These are phyloP conservation scores for Esox niger DNA, from an alignment of 2,113 vertebrate species.

Conservation along the genomic window DNA sequence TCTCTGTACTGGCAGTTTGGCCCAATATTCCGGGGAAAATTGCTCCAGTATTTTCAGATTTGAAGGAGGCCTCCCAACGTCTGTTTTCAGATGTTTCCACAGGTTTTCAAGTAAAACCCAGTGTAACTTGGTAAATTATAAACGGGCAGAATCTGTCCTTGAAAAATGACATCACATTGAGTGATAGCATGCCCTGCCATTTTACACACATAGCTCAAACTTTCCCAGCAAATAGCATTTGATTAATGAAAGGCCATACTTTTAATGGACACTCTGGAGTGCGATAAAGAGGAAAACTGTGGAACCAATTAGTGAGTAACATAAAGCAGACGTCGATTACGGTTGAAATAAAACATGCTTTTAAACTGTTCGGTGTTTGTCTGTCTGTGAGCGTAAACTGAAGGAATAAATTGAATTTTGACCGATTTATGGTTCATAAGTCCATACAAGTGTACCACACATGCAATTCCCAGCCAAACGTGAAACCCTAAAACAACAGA, in stretches of 20 bases:
- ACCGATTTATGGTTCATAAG: conserved; percentile 13
- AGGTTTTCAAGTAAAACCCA: too few relatives aligned
- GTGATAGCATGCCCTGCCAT: not conserved
- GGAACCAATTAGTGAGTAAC: conserved; percentile 9
- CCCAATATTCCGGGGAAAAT: too few relatives aligned
- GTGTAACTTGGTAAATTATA: not conserved
- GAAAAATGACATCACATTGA: not conserved
- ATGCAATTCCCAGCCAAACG: conserved; percentile 20
- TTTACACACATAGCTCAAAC: conserved; percentile 12
- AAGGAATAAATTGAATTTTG: not conserved
- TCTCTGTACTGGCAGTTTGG: too few relatives aligned
- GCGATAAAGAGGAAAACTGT: conserved; percentile 8
- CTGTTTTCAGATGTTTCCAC: too few relatives aligned
- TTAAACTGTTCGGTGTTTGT: not conserved
- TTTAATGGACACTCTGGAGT: conserved; percentile 29
- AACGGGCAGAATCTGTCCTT: not conserved
- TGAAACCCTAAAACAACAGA: conserved; percentile 35
- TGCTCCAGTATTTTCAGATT: too few relatives aligned
- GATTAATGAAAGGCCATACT: conserved; percentile 12
- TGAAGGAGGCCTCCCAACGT: too few relatives aligned
- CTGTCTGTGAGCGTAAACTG: conserved; percentile 1
- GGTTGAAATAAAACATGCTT: conserved; percentile 6
- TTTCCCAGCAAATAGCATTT: conserved; percentile 13
- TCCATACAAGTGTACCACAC: not conserved
- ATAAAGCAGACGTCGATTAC: conserved; percentile 21